Evolutionary conservation across 2,113 vertebrate genomes (phyloP).

Genomic region (Paralichthys olivaceus): DNA sequence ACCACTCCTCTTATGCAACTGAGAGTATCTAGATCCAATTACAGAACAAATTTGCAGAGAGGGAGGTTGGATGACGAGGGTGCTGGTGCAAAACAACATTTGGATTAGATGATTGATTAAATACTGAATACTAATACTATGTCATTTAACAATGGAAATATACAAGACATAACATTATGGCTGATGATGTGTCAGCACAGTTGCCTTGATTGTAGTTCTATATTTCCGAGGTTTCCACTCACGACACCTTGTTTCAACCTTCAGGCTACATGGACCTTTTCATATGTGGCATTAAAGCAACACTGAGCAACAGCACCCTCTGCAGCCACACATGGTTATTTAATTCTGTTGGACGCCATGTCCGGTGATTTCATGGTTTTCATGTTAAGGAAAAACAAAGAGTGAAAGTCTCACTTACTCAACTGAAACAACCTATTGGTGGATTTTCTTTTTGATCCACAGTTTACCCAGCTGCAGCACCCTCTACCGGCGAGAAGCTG

Average conservation of each 20-base stretch:
- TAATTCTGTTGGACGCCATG: too few species aligned
- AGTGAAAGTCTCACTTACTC: too few species aligned
- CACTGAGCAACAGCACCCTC: too few species aligned
- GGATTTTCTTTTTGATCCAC: too few species aligned
- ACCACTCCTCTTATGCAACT: slow-evolving; percentile 64
- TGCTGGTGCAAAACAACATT: slow-evolving; percentile 27
- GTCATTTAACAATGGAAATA: background rate
- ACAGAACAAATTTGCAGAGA: slow-evolving; percentile 40
- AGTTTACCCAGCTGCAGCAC: too few species aligned
- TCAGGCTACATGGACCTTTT: background rate
- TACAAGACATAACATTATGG: background rate
- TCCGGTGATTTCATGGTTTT: too few species aligned
- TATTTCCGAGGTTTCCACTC: background rate
- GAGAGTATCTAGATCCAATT: slow-evolving; percentile 39
- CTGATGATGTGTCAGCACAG: background rate
- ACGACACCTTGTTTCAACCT: background rate
- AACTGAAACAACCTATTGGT: too few species aligned
- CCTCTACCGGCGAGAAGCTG: too few species aligned
- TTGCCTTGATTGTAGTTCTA: background rate
- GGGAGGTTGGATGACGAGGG: slow-evolving; percentile 20
- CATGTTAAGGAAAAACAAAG: too few species aligned
- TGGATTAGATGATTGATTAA: slow-evolving; percentile 10
- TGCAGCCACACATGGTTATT: too few species aligned
- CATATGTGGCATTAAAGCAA: too few species aligned
- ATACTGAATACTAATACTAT: background rate